phyloP scores from a whole-genome alignment of 1,140 invertebrate species.

The Acyrthosiphon pisum region DNA sequence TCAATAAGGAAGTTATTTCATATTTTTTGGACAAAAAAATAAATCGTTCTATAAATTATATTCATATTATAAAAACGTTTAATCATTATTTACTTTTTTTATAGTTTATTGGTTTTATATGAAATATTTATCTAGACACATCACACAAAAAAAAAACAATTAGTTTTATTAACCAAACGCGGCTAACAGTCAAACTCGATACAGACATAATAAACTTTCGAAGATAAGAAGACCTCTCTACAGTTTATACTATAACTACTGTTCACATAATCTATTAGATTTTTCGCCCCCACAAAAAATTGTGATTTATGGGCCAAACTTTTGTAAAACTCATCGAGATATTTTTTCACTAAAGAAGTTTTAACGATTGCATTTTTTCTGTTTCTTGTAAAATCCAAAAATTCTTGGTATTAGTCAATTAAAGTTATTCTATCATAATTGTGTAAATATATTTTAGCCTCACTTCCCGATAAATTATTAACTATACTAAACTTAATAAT shows the following conservation, averaged over 20 bases:
- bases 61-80: neutral
- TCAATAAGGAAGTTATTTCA: neutral
- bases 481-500: neutral
- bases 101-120: neutral
- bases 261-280: neutral
- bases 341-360: constrained; percentile 4
- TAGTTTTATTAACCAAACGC: neutral
- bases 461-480: neutral
- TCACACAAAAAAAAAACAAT: neutral
- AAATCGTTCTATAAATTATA: neutral
- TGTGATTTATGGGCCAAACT: constrained; percentile 16
- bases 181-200: neutral
- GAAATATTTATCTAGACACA: neutral
- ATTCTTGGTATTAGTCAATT: neutral
- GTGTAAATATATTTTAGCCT: neutral
- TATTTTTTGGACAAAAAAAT: neutral
- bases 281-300: neutral
- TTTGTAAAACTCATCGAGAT: neutral
- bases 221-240: neutral
- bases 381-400: neutral
- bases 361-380: neutral
- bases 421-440: neutral
- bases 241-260: constrained; percentile 34
- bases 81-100: neutral
- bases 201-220: neutral